A percentile compares a stretch with the other conserved stretches of the same genome.
Evolutionary conservation across 2,888 invertebrate genomes (phyloP).

Genomic region (Dusona sp.): DNA sequence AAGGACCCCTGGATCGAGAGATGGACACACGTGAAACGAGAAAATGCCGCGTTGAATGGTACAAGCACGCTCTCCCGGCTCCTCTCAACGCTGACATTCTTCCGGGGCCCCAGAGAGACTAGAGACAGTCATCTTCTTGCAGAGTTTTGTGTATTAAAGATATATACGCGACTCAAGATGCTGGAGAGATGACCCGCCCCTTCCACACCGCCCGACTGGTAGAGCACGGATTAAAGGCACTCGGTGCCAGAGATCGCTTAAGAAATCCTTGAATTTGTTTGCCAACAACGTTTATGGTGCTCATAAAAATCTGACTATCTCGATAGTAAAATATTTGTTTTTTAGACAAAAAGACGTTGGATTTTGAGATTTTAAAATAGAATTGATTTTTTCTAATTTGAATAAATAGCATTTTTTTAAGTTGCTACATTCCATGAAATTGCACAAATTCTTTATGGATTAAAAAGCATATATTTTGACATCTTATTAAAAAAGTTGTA

Average conservation of each 20-base stretch:
- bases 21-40: conserved; percentile 41
- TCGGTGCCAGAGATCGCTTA: conserved; percentile 68
- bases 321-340: neutral
- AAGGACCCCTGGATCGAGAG: conserved; percentile 56
- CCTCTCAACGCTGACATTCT: conserved; percentile 61
- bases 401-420: neutral
- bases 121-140: conserved; percentile 26
- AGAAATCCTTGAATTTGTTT: conserved; percentile 67
- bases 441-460: neutral
- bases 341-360: too few relatives aligned
- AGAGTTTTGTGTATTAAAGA: conserved; percentile 24
- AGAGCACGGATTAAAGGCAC: conserved; percentile 79
- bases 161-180: conserved; percentile 27
- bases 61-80: conserved; percentile 7
- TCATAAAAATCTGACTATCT: neutral
- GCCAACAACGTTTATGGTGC: conserved; percentile 11
- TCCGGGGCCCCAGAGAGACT: conserved; percentile 1
- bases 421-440: neutral
- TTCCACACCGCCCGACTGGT: conserved; percentile 56
- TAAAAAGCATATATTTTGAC: conserved; percentile 8
- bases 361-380: neutral
- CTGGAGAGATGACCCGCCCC: conserved; percentile 74
- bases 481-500: neutral
- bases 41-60: conserved; percentile 28
- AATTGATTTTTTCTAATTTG: neutral